Evolutionary conservation across 1,140 invertebrate species (phyloP), one percentile per base, ranked within the genome.

Genomic region (Chironomus striatipennis): DNA sequence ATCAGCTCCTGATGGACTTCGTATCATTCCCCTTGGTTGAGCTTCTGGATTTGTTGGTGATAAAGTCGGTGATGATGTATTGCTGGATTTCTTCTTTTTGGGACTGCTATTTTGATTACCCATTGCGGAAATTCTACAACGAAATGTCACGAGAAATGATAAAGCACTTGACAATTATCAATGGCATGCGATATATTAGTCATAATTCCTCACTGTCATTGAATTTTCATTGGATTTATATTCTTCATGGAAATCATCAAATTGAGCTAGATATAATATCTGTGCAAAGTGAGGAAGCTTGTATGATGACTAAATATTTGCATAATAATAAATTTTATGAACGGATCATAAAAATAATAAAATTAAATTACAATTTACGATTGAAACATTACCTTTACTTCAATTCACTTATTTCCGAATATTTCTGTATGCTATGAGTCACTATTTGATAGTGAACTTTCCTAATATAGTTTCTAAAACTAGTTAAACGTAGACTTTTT

Each of bases 1-100:
- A 77, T 89, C 88, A 7, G 84, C 85, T 18, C 85, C 87, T 7
- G 88, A 89, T 9, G 86, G 83, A 42, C 87, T 87, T 75, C 87
- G 83, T 12, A 85, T 83, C 34, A 85, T 80, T 9, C 84, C 84
- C 75, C 83, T 82, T 74, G 47, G 15, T 83, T 81, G 3, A n/a
- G n/a, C n/a, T n/a, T n/a, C n/a, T 83, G 84, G 7, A 80, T 81
- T 73, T 75, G 79, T 21, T 84, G 78, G 34, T 82, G 82, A n/a
- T 81, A 83, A 12, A n/a, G 20, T 21, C 18, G 73, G 9, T 12
- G 43, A 21, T 74, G 73, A 43, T 17, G 10, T 43, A 17, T 10
- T 57, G 4, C 15, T 47, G 7, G 42, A 17, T 15, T 21, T 43
- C 20, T 47, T 21, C 43, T 43, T 42, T 5, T 47, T 73, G 7